Evolutionary conservation across 2,113 vertebrate species (phyloP), one percentile per base, ranked within the genome.

Genomic region (Hippocampus abdominalis): DNA sequence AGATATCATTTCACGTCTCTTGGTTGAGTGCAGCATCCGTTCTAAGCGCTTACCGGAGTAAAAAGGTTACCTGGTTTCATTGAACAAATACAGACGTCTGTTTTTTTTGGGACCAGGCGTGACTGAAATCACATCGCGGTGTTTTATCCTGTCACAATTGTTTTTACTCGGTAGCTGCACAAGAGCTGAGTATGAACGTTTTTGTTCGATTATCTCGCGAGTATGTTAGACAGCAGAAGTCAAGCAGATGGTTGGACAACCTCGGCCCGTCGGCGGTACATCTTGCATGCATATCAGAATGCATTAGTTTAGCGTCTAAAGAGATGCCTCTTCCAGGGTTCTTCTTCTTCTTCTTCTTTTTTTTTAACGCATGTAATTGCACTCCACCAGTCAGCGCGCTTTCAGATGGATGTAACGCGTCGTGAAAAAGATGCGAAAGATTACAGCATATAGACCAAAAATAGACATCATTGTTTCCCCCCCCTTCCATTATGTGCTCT

Each of bases 91-190:
- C 76, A 73, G 72, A n/a, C 23, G 51, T 10, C 23, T 44, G 8
- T 0, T 82, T 82, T 85, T 65, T 68, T 74, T 70, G 2, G 32
- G 32, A 36, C 64, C 72, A 56, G 68, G 60, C 23, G 12, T 68
- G 71, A 54, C 77, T 81, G 71, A 74, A 74, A 71, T 57, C 70
- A 72, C 66, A 74, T 74, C 69, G 57, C 53, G 53, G 69, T 74
- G 82, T 72, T 72, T 75, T 68, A 62, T 60, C n/a, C 63, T 71
- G 64, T 79, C 77, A 81, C 74, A 63, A 75, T 84, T 86, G 76
- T 73, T 85, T 78, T 23, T 72, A 70, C 53, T 73, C 2, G 11
- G 51, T 49, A 69, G 32, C 64, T 20, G 61, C 70, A 69, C 56
- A 2, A 64, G 57, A 61, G 20, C 74, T 80, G 68, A 68, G 81